Base-by-base conservation (phyloP, 2,888 invertebrate genomes). In the Didymodactylos carnosus region DNA sequence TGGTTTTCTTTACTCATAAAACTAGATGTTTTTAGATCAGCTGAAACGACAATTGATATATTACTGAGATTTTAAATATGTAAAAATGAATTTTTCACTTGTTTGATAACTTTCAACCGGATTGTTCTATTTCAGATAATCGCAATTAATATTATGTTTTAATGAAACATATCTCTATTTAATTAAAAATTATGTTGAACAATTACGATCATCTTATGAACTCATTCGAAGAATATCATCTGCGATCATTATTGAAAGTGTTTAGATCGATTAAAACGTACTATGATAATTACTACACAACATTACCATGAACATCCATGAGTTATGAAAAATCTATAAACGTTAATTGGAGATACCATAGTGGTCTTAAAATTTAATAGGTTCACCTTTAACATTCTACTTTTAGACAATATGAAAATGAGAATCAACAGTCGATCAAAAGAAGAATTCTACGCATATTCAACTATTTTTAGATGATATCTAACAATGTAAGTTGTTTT, bases 231-330 rank as follows among this genome's bases (percentile, higher is more conserved):
- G 80, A 51, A 83, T n/a, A n/a, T n/a, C 84, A 81, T 76, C 62
- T 76, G 71, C 75, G 41, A 16, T 35, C 72, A 62, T 76, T 83
- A 46, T 76, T 84, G 39, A 81, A 80, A 70, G 81, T 82, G 83
- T 76, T 79, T 82, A 75, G 77, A 78, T 73, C 81, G 82, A 23
- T 75, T 83, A 69, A 78, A 81, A 23, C 78, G 83, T 39, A 80
- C 81, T 27, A 80, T 83, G 75, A 87, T 90, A 79, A 91, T 91
- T 4, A 93, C 92, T 0, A 84, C 91, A 0, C 88, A 88, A 4
- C 87, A 92, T 88, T 91, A 74, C 90, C 89, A 69, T 94, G 94
- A 93, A 89, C 89, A 76, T 90, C 91, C 0, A 85, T 35, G 2
- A 62, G 35, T 35, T 35, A 62, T 35, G 62, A 62, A 7, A 62